These are phyloP conservation scores for Meloidogyne chitwoodi DNA, from an alignment of 1,140 invertebrate species.

Conservation along the genomic window DNA sequence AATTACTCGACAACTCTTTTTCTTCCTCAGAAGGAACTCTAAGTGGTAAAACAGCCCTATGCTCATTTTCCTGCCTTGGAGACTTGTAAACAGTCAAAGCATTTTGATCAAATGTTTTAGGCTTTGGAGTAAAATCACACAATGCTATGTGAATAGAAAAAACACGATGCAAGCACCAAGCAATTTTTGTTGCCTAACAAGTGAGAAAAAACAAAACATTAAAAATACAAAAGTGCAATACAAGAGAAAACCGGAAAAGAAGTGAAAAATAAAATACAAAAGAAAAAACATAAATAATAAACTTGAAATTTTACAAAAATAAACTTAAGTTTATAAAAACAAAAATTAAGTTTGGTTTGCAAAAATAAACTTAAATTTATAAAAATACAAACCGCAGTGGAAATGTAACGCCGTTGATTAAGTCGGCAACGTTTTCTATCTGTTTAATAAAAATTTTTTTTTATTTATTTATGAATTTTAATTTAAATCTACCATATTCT, in stretches of 20 bases:
- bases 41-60: conserved; percentile 12
- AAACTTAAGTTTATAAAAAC: background rate
- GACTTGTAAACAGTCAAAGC: conserved; percentile 9
- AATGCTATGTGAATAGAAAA: conserved; percentile 64
- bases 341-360: too few species aligned
- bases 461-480: background rate
- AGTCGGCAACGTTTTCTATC: conserved; percentile 95
- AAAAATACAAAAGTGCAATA: conserved; percentile 11
- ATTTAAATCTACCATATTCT: conserved; percentile 85
- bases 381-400: conserved; percentile 81
- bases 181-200: conserved; percentile 67
- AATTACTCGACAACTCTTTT: background rate
- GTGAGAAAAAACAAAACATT: background rate
- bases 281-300: conserved; percentile 17
- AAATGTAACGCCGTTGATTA: conserved; percentile 92
- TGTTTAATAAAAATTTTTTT: conserved; percentile 65
- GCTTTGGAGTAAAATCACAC: conserved; percentile 25
- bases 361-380: background rate
- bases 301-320: background rate
- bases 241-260: background rate
- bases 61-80: conserved; percentile 19
- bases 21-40: background rate
- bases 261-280: conserved; percentile 4
- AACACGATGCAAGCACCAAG: conserved; percentile 68
- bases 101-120: background rate